These are phyloP conservation scores for Leptonema lineaticorne DNA, from an alignment of 1,140 invertebrate species.

Conservation along the genomic window DNA sequence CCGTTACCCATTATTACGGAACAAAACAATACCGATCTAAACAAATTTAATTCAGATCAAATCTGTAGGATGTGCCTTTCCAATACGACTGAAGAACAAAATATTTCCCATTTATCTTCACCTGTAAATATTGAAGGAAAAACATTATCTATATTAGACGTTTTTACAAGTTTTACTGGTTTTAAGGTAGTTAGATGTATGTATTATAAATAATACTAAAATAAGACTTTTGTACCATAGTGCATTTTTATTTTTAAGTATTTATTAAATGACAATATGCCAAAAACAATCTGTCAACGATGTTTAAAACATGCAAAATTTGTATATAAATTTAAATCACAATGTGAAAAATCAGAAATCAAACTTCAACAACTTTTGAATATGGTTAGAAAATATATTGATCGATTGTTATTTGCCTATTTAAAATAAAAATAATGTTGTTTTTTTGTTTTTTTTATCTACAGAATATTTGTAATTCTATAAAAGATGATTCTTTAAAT, in stretches of 20 bases:
- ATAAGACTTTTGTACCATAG: neutral
- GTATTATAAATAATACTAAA: neutral
- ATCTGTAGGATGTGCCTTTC: constrained; percentile 30
- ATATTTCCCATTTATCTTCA: constrained; percentile 8
- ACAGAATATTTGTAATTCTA: too few species aligned
- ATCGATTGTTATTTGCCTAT: too few species aligned
- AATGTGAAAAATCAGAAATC: constrained; percentile 50
- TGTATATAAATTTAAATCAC: constrained; percentile 51
- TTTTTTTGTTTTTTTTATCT: too few species aligned
- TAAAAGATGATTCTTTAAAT: too few species aligned
- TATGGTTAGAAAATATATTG: too few species aligned
- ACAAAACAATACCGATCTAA: neutral
- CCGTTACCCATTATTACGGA: too few species aligned
- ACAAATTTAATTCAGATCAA: neutral
- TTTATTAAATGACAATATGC: constrained; percentile 50
- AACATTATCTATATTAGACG: constrained; percentile 17
- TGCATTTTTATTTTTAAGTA: constrained; percentile 44
- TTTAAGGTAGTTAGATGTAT: constrained; percentile 15
- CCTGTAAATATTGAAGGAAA: constrained; percentile 20
- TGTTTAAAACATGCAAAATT: constrained; percentile 49
- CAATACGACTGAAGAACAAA: neutral
- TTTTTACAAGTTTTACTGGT: constrained; percentile 16
- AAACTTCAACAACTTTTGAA: constrained; percentile 43
- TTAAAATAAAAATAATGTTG: too few species aligned
- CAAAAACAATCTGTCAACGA: constrained; percentile 48